Evolutionary conservation across 37 sponge, comb jelly and placozoan genomes (phyloP).

Genomic region (Beroe ovata): DNA sequence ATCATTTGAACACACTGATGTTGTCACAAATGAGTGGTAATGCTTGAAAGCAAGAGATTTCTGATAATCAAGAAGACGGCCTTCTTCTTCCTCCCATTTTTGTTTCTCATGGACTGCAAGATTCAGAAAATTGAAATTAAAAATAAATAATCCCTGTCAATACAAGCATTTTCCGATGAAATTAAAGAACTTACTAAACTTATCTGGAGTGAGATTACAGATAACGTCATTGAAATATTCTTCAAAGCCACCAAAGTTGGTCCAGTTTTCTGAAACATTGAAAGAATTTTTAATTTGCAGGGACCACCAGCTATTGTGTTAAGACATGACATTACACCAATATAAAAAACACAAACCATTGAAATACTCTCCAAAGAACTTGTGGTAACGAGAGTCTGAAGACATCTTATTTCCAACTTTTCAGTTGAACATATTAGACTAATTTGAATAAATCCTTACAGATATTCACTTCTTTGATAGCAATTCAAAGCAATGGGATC

Average conservation of each 20-base stretch:
- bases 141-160: no score
- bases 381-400: slow-evolving; percentile 38
- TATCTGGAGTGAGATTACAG: slow-evolving; percentile 34
- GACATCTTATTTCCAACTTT: slow-evolving; percentile 19
- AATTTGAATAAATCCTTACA: no score
- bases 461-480: no score
- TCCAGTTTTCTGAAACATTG: slow-evolving; percentile 44
- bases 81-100: slow-evolving; percentile 63
- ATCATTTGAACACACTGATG: slow-evolving; percentile 45
- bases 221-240: slow-evolving; percentile 27
- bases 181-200: slow-evolving; percentile 32
- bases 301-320: no score
- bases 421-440: no score
- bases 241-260: slow-evolving; percentile 20
- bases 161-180: no score
- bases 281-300: no score
- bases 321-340: neutral
- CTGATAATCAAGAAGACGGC: neutral
- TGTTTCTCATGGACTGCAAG: slow-evolving; percentile 38
- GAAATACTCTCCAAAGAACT: slow-evolving; percentile 39
- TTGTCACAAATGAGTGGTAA: slow-evolving; percentile 53
- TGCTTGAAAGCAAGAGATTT: slow-evolving; percentile 35
- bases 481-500: neutral
- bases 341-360: slow-evolving; percentile 33
- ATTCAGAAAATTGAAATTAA: neutral